Evolutionary conservation across 2,888 invertebrate genomes (phyloP).

Genomic region (Drosophila fungiperda): DNA sequence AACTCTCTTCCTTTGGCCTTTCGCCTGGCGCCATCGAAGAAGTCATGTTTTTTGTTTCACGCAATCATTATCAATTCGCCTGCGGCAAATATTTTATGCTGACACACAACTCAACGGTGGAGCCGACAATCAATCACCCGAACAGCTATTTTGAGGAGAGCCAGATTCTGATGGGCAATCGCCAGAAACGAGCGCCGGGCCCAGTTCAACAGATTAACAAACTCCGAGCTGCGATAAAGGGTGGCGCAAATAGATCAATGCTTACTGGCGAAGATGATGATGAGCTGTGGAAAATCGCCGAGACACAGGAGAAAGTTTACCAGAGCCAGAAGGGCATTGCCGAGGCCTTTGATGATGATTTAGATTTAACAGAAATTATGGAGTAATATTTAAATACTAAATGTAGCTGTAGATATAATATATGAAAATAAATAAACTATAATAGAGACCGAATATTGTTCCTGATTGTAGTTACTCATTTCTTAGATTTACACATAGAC

Average conservation of each 20-base stretch:
- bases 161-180: conserved; percentile 86
- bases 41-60: conserved; percentile 89
- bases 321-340: conserved; percentile 75
- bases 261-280: conserved; percentile 83
- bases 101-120: conserved; percentile 88
- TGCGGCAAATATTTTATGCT: conserved; percentile 95
- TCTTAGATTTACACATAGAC: not conserved
- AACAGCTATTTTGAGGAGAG: conserved; percentile 96
- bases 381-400: conserved; percentile 37
- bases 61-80: conserved; percentile 94
- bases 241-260: conserved; percentile 65
- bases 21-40: conserved; percentile 88
- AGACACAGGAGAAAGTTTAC: conserved; percentile 79
- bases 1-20: conserved; percentile 89
- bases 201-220: conserved; percentile 52
- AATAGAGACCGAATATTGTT: not conserved
- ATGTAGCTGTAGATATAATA: conserved; percentile 1
- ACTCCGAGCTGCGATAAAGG: conserved; percentile 51
- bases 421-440: not conserved
- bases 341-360: conserved; percentile 82
- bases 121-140: conserved; percentile 93
- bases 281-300: conserved; percentile 84
- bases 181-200: conserved; percentile 64
- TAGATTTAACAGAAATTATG: conserved; percentile 81
- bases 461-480: not conserved